Base-by-base conservation (phyloP, 2,888 invertebrate genomes). In the Orchesellides sinensis region DNA sequence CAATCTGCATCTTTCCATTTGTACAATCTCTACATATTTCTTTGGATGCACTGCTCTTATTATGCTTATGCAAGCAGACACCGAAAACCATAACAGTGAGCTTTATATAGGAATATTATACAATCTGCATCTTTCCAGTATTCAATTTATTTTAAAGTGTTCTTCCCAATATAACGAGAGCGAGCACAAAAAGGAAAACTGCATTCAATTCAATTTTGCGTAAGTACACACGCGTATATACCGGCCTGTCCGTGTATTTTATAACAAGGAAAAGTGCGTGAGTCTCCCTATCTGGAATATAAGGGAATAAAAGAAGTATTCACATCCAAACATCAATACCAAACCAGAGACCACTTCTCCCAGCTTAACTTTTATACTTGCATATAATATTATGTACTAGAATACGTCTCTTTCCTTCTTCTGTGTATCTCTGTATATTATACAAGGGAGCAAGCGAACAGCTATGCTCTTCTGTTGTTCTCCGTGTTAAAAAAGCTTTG, bases 241-340 rank as follows among this genome's bases (percentile, higher is more conserved):
- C n/a, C n/a, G n/a, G n/a, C n/a, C n/a, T n/a, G n/a, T n/a, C n/a
- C n/a, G n/a, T n/a, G n/a, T n/a, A n/a, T n/a, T n/a, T n/a, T n/a
- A n/a, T n/a, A n/a, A n/a, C n/a, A n/a, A n/a, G n/a, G 80, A 68
- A 81, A 81, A 81, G 80, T 81, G 81, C 81, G 81, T 73, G 66
- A 73, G 74, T 56, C 80, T 40, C 40, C n/a, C 40, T 77, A 75
- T 75, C 77, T 78, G 78, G 61, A 61, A 52, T 61, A n/a, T n/a
- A n/a, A 40, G 19, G 61, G 14, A 23, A 29, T 25, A 27, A 54
- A n/a, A 54, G 12, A 23, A 56, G 56, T 52, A 21, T 17, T 27
- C 14, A 8, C 23, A n/a, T 49, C 21, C 21, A 29, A 27, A 2
- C 12, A 59, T 59, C 59, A 29, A 56, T 27, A 5, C 10, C 32